These are phyloP conservation scores for Rhea americana DNA, from an alignment of 2,113 vertebrate species.

Conservation along the genomic window DNA sequence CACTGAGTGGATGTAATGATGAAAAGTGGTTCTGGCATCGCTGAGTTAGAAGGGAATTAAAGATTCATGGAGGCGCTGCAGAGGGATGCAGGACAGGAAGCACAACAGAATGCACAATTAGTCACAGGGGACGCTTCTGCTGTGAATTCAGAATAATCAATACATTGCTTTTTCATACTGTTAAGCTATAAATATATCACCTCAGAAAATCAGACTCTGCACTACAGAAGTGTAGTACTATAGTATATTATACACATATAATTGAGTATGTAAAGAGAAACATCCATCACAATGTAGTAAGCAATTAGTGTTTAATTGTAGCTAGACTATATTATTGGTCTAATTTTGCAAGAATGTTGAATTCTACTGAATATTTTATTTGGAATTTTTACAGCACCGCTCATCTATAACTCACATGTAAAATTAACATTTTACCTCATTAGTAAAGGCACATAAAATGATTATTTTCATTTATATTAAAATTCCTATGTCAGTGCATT, in stretches of 20 bases:
- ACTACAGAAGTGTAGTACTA: background rate
- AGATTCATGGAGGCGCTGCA: conserved; percentile 70
- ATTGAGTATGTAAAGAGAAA: background rate
- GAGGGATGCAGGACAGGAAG: conserved; percentile 21
- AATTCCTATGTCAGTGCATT: background rate
- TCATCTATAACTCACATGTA: background rate
- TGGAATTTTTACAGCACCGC: background rate
- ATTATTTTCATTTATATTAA: background rate
- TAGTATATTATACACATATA: background rate
- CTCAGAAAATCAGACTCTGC: conserved; percentile 43
- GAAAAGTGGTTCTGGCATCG: conserved; percentile 68
- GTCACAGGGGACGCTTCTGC: conserved; percentile 58
- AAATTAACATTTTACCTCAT: conserved; percentile 2
- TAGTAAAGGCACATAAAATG: background rate
- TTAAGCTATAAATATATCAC: conserved; percentile 58
- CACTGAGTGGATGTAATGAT: conserved; percentile 51
- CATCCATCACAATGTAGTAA: background rate
- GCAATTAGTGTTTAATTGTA: background rate
- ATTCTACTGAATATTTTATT: background rate
- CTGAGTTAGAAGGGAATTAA: conserved; percentile 71
- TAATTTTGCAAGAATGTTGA: background rate
- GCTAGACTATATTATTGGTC: background rate
- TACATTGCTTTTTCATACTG: conserved; percentile 53
- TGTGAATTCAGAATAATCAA: conserved; percentile 64
- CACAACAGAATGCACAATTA: conserved; percentile 64